Evolutionary conservation across 2,888 invertebrate genomes (phyloP), one percentile per base, ranked within the genome.

Genomic region (Trichopria drosophilae): DNA sequence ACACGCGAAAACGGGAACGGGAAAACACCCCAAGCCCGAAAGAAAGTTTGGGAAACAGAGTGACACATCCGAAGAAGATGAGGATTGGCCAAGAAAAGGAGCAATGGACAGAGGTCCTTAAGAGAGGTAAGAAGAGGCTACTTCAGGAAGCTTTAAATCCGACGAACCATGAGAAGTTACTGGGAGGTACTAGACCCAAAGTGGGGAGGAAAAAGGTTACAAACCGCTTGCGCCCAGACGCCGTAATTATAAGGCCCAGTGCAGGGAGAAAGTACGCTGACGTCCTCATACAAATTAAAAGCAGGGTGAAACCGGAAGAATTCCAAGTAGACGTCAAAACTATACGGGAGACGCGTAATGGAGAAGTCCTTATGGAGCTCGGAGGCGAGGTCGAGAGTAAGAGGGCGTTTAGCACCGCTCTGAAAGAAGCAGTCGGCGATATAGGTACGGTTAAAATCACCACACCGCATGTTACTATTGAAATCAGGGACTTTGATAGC

Each of bases 301-400:
- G 13, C 4, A 41, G 29, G 6, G 35, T 48, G 2, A n/a, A n/a
- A n/a, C n/a, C n/a, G n/a, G 34, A 39, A n/a, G 40, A 32, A 20
- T 31, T 6, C 24, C 40, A 23, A 2, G 24, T 39, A 3, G 40
- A 22, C 19, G 19, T 48, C 20, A 24, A 29, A 6, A 3, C 43
- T 1, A 39, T 43, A 24, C 43, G 43, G 2, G n/a, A 23, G 24
- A 49, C 49, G 1, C 1, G 22, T 3, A 18, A 2, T 1, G 42
- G 49, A 15, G 36, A 16, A 6, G 42, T 49, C 5, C 42, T 49
- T 2, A 24, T 49, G 2, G 36, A 49, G 26, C 20, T 47, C 23
- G 3, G 9, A 2, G 18, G n/a, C n/a, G n/a, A n/a, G n/a, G n/a
- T n/a, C n/a, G 45, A 36, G 7, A 29, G 5, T n/a, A 3, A 16